These are phyloP conservation scores for Triplophysa bombifrons DNA, from an alignment of 2,797 vertebrate genomes.

Conservation along the genomic window DNA sequence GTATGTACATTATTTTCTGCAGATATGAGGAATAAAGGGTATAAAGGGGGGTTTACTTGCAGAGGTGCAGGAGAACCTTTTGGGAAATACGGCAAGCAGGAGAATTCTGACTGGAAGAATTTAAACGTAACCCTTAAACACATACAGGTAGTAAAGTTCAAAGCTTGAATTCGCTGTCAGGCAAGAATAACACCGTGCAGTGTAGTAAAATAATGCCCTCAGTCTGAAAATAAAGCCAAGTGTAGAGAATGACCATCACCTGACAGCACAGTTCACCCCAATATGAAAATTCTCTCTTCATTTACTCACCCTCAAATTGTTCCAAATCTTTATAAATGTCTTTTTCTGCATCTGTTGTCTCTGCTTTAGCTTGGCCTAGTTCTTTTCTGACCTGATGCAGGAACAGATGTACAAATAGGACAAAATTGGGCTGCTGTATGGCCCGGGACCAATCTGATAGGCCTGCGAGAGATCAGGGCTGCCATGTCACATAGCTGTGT, in stretches of 20 bases:
- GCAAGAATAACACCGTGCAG: slow-evolving; percentile 8
- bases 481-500: not conserved
- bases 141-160: slow-evolving; percentile 51
- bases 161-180: slow-evolving; percentile 28
- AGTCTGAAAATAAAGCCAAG: slow-evolving; percentile 1
- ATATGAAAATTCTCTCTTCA: too few relatives aligned
- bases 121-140: slow-evolving; percentile 46
- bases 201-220: not conserved
- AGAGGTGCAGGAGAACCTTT: slow-evolving; percentile 43
- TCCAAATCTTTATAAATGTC: too few relatives aligned
- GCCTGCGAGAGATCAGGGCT: not conserved
- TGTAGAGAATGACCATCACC: not conserved
- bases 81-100: slow-evolving; percentile 35
- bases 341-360: slow-evolving; percentile 31
- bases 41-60: slow-evolving; percentile 20
- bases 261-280: too few relatives aligned
- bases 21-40: slow-evolving; percentile 1
- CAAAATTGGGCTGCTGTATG: slow-evolving; percentile 1
- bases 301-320: too few relatives aligned
- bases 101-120: slow-evolving; percentile 51
- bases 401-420: slow-evolving; percentile 27
- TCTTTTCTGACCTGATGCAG: slow-evolving; percentile 21
- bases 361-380: slow-evolving; percentile 37
- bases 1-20: slow-evolving; percentile 21
- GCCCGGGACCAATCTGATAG: slow-evolving; percentile 35